Evolutionary conservation across 1,140 invertebrate species (phyloP).

Genomic region (Bombus vancouverensis): DNA sequence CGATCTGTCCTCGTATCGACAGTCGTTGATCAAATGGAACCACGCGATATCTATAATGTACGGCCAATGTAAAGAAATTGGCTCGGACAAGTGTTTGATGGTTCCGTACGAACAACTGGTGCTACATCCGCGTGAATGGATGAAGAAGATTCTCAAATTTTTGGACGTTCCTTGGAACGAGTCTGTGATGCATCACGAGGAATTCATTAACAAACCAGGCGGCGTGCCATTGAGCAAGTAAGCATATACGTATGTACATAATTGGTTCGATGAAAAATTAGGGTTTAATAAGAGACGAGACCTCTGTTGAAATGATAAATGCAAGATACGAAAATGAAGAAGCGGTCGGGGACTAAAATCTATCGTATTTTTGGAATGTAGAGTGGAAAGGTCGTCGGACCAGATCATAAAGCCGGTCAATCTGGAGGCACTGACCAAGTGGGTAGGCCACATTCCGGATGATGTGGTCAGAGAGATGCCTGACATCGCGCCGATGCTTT

Average conservation of each 20-base stretch:
- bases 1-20: conserved; percentile 95
- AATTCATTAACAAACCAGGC: conserved; percentile 97
- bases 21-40: conserved; percentile 98
- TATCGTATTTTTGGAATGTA: conserved; percentile 77
- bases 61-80: conserved; percentile 95
- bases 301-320: neutral
- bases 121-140: conserved; percentile 94
- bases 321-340: neutral
- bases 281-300: neutral
- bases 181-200: conserved; percentile 97
- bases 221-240: conserved; percentile 97
- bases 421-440: conserved; percentile 97
- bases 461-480: conserved; percentile 96
- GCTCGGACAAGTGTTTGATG: conserved; percentile 92
- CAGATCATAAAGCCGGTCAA: conserved; percentile 99
- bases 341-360: neutral
- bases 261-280: neutral
- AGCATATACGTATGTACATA: conserved; percentile 71
- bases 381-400: conserved; percentile 98
- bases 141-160: conserved; percentile 95
- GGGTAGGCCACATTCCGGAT: conserved; percentile 96
- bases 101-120: conserved; percentile 98
- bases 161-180: conserved; percentile 97
- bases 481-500: conserved; percentile 95
- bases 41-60: conserved; percentile 97